Evolutionary conservation across 2,888 invertebrate genomes (phyloP), one percentile per base, ranked within the genome.

Genomic region (Cheilosia urbana): DNA sequence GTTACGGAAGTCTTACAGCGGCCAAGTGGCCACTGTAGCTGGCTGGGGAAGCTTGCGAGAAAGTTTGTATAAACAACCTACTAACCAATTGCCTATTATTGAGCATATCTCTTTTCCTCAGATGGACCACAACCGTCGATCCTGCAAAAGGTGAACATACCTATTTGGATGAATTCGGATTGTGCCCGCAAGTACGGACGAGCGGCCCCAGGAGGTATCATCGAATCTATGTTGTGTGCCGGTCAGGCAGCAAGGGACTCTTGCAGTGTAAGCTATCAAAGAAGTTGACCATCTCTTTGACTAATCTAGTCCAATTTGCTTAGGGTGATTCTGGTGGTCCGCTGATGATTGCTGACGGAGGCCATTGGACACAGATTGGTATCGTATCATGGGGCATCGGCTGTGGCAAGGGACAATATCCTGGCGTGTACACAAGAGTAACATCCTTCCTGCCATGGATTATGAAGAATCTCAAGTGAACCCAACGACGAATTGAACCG

Each of bases 321-420:
- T 82, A 97, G 97, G 97, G 97, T 57, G 97, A 97, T 91, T 97
- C 97, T 88, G 97, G 97, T 57, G 97, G 97, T 5, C 97, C 97
- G 0, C 92, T 97, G 89, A 96, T 97, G 95, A 94, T 97, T 13
- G 95, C 95, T 89, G 95, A 95, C 73, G 95, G 94, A 42, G 95
- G 95, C 5, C 94, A 94, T 80, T 97, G 97, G 96, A 95, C 94
- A 0, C 97, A 97, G 93, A 96, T 96, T 19, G 97, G 97, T 68
- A 95, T 97, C 62, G 97, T 97, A 21, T 97, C 97, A 15, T 97
- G 97, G 97, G 97, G 97, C 85, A 97, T 97, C 88, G 97, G 97
- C 45, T 97, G 97, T 91, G 97, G 97, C 73, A 97, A 97, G 93
- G 97, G 97, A 21, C 97, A 97, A 90, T 97, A 97, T 92, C 97